Evolutionary conservation across 2,888 invertebrate species (phyloP).

Genomic region (Cordilura impudica): DNA sequence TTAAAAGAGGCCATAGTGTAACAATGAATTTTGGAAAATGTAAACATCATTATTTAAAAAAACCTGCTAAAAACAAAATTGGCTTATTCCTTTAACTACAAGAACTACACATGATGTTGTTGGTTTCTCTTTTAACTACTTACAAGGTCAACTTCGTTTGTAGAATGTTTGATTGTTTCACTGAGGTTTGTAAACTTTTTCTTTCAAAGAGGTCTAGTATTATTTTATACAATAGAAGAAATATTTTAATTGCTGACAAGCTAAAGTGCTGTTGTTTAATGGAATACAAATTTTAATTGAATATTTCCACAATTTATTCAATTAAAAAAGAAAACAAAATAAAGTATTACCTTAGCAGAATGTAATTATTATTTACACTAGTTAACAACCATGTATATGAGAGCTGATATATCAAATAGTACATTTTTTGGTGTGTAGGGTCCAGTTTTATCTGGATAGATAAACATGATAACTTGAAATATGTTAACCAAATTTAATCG

Average conservation of each 20-base stretch:
- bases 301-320: not conserved
- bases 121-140: not conserved
- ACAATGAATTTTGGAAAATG: slow-evolving; percentile 12
- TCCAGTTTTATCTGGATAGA: too few species aligned
- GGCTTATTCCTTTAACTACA: slow-evolving; percentile 27
- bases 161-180: slow-evolving; percentile 6
- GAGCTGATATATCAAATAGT: too few species aligned
- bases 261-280: not conserved
- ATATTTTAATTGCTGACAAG: slow-evolving; percentile 37
- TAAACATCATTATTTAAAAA: slow-evolving; percentile 20
- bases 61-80: slow-evolving; percentile 29
- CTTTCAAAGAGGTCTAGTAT: too few species aligned
- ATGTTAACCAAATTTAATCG: too few species aligned
- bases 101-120: slow-evolving; percentile 16
- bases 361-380: too few species aligned
- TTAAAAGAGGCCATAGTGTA: too few species aligned
- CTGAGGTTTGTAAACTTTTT: slow-evolving; percentile 18
- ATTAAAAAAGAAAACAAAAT: too few species aligned
- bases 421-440: too few species aligned
- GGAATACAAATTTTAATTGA: not conserved
- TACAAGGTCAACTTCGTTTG: slow-evolving; percentile 52
- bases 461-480: too few species aligned
- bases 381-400: too few species aligned
- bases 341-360: not conserved
- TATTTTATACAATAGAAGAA: too few species aligned